Percentiles rank a stretch among this genome's conserved stretches.
Conservation (phyloP, 2,888 invertebrate species). For the Ectemnius lituratus region DNA sequence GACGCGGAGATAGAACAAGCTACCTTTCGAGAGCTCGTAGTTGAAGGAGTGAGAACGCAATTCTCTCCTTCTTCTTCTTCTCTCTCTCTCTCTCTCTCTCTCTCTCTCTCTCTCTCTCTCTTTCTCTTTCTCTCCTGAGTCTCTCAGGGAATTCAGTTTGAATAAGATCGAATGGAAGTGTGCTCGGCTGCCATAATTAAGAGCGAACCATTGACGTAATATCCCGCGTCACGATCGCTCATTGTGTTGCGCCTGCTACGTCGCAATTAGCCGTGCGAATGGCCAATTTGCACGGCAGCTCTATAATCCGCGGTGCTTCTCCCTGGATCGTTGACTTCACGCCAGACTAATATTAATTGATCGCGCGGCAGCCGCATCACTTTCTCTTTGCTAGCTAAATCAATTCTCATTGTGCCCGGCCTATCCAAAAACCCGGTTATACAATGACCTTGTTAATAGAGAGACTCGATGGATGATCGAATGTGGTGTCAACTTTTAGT, state of each 20-base stretch:
- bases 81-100: not conserved
- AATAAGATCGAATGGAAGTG: constrained; percentile 49
- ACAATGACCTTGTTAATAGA: too few relatives aligned
- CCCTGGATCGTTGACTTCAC: not conserved
- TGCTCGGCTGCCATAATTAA: constrained; percentile 50
- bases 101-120: not conserved
- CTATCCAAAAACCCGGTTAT: too few relatives aligned
- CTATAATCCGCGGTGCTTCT: constrained; percentile 21
- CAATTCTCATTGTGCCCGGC: too few relatives aligned
- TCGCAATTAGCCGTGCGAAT: constrained; percentile 53
- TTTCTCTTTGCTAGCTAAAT: too few relatives aligned
- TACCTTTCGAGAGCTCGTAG: too few relatives aligned
- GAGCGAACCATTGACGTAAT: constrained; percentile 52
- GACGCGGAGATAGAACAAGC: constrained; percentile 21
- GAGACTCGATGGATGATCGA: too few relatives aligned
- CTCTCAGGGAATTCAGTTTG: constrained; percentile 25
- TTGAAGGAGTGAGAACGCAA: constrained; percentile 14
- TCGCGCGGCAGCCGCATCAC: too few relatives aligned
- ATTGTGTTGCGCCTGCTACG: constrained; percentile 46
- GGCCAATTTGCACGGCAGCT: constrained; percentile 44
- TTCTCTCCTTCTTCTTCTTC: not conserved
- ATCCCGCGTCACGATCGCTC: constrained; percentile 33
- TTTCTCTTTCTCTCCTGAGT: too few relatives aligned
- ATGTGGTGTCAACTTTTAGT: too few relatives aligned
- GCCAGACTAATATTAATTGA: too few relatives aligned